Percentiles rank a stretch among this genome's conserved stretches.
These are phyloP conservation scores for Tragulus kanchil DNA, from an alignment of 2,113 vertebrate genomes.

Conservation along the genomic window DNA sequence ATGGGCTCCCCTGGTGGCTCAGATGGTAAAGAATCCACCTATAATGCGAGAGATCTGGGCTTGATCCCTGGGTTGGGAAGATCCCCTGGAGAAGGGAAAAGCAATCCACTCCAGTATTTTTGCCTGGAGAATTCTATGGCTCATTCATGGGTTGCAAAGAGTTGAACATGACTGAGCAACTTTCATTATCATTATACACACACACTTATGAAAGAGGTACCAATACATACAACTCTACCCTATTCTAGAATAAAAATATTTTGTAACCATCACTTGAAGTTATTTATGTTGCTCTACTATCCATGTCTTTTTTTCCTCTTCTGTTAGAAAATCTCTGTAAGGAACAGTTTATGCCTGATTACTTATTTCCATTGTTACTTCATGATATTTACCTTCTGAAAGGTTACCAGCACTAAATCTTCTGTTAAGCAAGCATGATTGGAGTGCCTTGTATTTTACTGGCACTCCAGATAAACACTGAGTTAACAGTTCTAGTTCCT, in stretches of 20 bases:
- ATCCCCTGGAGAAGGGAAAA: no score
- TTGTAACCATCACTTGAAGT: not conserved
- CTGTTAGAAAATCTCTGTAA: not conserved
- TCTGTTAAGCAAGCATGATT: slow-evolving; percentile 20
- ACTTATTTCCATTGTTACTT: slow-evolving; percentile 36
- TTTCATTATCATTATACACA: not conserved
- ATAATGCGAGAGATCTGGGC: no score
- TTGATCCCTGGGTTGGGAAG: no score
- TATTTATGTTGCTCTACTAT: not conserved
- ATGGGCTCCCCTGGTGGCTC: no score
- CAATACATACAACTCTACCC: not conserved
- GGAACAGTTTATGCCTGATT: not conserved
- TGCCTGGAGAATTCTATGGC: no score
- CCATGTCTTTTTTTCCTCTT: not conserved
- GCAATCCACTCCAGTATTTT: no score
- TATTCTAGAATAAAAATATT: not conserved
- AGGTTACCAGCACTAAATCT: not conserved
- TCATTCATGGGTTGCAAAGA: no score
- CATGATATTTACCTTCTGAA: slow-evolving; percentile 51
- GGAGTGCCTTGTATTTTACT: not conserved
- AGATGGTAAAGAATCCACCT: no score
- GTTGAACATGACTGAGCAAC: no score
- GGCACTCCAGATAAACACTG: not conserved
- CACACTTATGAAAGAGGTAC: not conserved
- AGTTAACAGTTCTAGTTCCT: not conserved